Evolutionary conservation across 2,113 vertebrate genomes (phyloP), one percentile per base, ranked within the genome.

Genomic region (Lasiurus borealis): DNA sequence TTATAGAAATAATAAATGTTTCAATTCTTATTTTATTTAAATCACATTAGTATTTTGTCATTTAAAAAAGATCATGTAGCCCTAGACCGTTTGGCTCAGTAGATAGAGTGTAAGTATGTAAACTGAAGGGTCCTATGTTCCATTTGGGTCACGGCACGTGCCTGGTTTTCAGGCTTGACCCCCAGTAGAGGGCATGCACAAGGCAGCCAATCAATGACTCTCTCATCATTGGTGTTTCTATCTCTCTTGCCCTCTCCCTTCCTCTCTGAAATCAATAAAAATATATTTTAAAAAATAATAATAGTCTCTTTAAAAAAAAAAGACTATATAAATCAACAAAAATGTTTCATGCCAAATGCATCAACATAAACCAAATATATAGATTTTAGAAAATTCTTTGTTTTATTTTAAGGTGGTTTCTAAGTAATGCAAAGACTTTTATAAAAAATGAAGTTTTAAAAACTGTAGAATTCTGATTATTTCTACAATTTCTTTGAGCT

Each of bases 401-500:
- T 68, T 78, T 34, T 89, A 23, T 76, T 88, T 66, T 92, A 69
- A 68, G 25, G 12, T 44, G 52, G 18, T 54, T 71, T 40, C 83
- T 76, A 82, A 73, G 9, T 81, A 36, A 72, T 64, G 15, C 34
- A 91, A 90, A 78, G 13, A 25, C 40, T 78, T 54, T 13, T 27
- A 62, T 75, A 25, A n/a, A 77, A 85, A 52, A 44, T 77, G 50
- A 31, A 31, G 6, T 25, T 29, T 48, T 87, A 31, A 54, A 83
- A 90, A 85, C 14, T 93, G 29, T 50, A 95, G 36, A 89, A 89
- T 93, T 78, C 5, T 78, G 59, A 44, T 25, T 21, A 93, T 91
- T 62, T 69, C 69, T 73, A 25, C 3, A 44, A 11, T 69, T 93
- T 92, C 44, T 77, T 52, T 88, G 40, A 64, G 14, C 18, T 73